A percentile compares a stretch with the other conserved stretches of the same genome.
Conservation (phyloP, 2,113 vertebrate genomes). For the Gnathonemus longibarbis region DNA sequence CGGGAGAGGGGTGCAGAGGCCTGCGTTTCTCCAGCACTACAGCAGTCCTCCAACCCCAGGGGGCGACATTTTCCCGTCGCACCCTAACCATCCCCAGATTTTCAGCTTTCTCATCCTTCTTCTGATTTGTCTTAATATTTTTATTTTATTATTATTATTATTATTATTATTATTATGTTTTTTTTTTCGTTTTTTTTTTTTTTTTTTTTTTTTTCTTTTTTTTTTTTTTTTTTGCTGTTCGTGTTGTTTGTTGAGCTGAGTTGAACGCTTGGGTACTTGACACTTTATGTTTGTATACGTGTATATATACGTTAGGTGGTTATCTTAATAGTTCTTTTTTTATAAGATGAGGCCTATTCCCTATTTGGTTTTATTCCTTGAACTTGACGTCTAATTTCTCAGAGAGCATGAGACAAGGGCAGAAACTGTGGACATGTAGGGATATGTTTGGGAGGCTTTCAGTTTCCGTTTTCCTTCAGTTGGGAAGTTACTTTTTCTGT, state of each 20-base stretch:
- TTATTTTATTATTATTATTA: conserved; percentile 31
- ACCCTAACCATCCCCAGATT: conserved; percentile 51
- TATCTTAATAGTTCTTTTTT: conserved; percentile 54
- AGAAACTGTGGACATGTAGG: conserved; percentile 53
- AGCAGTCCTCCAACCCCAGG: conserved; percentile 43
- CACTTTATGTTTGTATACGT: conserved; percentile 70
- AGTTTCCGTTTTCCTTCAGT: not conserved
- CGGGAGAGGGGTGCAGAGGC: conserved; percentile 46
- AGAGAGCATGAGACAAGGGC: conserved; percentile 48
- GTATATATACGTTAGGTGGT: conserved; percentile 66
- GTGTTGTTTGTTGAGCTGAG: conserved; percentile 45
- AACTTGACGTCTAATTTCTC: conserved; percentile 59
- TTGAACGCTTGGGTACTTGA: conserved; percentile 73
- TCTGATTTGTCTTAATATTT: conserved; percentile 59
- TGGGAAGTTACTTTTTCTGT: conserved; percentile 19
- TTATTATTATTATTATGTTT: conserved; percentile 4
- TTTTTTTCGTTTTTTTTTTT: conserved; percentile 37
- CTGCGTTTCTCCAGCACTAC: conserved; percentile 66
- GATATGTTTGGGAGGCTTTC: conserved; percentile 22
- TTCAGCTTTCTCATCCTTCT: conserved; percentile 47
- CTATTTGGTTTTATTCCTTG: conserved; percentile 48
- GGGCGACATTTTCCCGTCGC: conserved; percentile 47
- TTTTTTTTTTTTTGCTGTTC: conserved; percentile 36
- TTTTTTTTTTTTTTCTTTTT: conserved; percentile 33
- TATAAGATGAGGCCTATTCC: conserved; percentile 55